Percentiles rank a stretch among this genome's conserved stretches.
Conservation (phyloP, 2,888 invertebrate genomes). For the Autographa gamma region DNA sequence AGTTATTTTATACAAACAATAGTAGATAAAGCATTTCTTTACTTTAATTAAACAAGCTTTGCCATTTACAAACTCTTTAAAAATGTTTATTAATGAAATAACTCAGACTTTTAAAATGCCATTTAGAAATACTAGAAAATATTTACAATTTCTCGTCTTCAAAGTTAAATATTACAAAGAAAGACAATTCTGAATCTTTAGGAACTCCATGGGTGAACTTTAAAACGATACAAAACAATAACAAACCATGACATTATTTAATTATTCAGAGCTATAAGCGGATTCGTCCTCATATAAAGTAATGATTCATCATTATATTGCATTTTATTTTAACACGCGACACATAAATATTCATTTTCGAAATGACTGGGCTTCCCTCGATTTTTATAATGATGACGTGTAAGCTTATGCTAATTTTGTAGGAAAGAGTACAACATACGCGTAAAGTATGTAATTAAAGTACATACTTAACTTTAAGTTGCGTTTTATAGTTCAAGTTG, state of each 20-base stretch:
- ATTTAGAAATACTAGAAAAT: neutral
- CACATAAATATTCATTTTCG: constrained; percentile 51
- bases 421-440: constrained; percentile 25
- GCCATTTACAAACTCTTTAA: neutral
- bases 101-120: neutral
- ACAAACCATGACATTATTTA: constrained; percentile 49
- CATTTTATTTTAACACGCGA: constrained; percentile 49
- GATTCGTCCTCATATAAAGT: constrained; percentile 44
- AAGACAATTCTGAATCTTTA: neutral
- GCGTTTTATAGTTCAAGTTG: constrained; percentile 22
- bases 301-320: constrained; percentile 57
- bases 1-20: neutral
- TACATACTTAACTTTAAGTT: neutral
- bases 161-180: too few relatives aligned
- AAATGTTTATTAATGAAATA: neutral
- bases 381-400: constrained; percentile 54
- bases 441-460: constrained; percentile 46
- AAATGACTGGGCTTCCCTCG: constrained; percentile 36
- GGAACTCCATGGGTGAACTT: neutral
- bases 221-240: constrained; percentile 8
- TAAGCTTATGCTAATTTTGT: constrained; percentile 54
- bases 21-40: neutral
- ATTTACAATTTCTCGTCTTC: neutral
- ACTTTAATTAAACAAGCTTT: neutral
- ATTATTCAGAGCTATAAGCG: constrained; percentile 54